phyloP scores from a whole-genome alignment of 2,797 vertebrate species.

The Botia almorhae region DNA sequence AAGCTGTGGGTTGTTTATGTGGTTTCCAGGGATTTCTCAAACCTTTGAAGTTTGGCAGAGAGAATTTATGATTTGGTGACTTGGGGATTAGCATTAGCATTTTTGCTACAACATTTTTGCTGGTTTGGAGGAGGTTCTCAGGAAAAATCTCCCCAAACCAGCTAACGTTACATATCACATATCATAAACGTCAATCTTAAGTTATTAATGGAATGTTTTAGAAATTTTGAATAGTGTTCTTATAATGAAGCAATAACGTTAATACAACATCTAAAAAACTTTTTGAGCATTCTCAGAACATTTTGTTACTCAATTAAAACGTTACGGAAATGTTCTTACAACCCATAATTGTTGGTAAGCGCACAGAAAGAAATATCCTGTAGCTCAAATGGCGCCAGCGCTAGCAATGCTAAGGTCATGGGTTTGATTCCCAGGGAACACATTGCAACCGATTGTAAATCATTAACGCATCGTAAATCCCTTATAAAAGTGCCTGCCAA shows the following conservation, averaged over 20 bases:
- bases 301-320: too few species aligned
- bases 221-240: too few species aligned
- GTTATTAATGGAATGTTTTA: too few species aligned
- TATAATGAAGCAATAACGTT: too few species aligned
- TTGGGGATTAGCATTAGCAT: conserved; percentile 33
- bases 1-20: conserved; percentile 33
- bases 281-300: too few species aligned
- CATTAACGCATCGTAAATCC: neutral
- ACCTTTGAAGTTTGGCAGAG: conserved; percentile 33
- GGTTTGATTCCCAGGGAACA: neutral
- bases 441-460: neutral
- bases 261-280: too few species aligned
- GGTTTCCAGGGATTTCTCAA: conserved; percentile 36
- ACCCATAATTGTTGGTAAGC: too few species aligned
- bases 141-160: neutral
- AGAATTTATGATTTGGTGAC: conserved; percentile 42
- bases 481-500: neutral
- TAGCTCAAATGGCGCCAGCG: too few species aligned
- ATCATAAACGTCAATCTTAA: too few species aligned
- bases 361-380: neutral
- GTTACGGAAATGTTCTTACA: too few species aligned
- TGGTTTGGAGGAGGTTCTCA: neutral
- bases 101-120: conserved; percentile 14
- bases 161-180: too few species aligned
- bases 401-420: too few species aligned